phyloP scores from a whole-genome alignment of 1,140 invertebrate species.

The Camponotus floridanus region DNA sequence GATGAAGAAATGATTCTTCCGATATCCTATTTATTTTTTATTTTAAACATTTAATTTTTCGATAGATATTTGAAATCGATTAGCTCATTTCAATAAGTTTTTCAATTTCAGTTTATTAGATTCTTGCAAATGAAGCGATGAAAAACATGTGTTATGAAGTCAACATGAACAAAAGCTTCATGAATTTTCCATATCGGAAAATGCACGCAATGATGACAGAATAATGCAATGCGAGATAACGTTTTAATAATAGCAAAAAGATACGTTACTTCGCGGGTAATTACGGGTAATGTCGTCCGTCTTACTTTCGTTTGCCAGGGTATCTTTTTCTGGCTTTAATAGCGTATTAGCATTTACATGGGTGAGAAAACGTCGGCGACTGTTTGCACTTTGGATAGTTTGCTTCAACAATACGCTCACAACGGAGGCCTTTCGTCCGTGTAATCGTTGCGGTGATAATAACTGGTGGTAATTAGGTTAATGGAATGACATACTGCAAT shows the following conservation, averaged over 20 bases:
- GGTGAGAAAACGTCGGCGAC: conserved; percentile 40
- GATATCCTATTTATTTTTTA: background rate
- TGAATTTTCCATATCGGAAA: conserved; percentile 9
- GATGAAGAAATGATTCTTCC: background rate
- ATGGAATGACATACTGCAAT: conserved; percentile 62
- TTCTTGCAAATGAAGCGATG: background rate
- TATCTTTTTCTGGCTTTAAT: conserved; percentile 48
- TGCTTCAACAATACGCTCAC: conserved; percentile 34
- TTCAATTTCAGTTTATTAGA: background rate
- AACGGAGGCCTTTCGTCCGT: conserved; percentile 48
- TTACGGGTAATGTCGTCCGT: conserved; percentile 30
- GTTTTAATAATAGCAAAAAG: conserved; percentile 50
- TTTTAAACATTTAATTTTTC: background rate
- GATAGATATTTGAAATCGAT: background rate
- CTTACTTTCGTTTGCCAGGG: conserved; percentile 44
- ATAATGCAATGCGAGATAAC: conserved; percentile 28
- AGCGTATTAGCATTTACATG: conserved; percentile 57
- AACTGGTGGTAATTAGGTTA: conserved; percentile 70
- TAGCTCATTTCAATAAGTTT: background rate
- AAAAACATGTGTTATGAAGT: background rate
- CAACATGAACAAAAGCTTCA: background rate
- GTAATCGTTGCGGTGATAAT: conserved; percentile 53
- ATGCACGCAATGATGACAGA: background rate
- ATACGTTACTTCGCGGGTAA: conserved; percentile 29
- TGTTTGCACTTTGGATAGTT: conserved; percentile 48